A percentile compares a stretch with the other conserved stretches of the same genome.
phyloP scores from a whole-genome alignment of 1,140 invertebrate species.

The Eufriesea mexicana region DNA sequence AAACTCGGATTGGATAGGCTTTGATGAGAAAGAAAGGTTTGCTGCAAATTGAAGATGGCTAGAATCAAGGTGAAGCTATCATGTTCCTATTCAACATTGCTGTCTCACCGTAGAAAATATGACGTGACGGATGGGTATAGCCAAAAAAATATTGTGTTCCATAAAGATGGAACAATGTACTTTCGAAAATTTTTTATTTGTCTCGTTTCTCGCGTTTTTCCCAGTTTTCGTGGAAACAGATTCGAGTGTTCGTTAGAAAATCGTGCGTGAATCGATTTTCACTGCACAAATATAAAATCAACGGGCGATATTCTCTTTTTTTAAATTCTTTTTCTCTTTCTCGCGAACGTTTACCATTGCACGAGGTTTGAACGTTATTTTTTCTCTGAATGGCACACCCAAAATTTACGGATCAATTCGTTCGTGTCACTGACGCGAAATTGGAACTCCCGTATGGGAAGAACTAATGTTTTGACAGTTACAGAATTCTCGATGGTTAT shows the following conservation, averaged over 20 bases:
- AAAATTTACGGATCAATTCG: conserved; percentile 27
- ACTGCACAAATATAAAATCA: too few species aligned
- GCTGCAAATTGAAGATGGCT: background rate
- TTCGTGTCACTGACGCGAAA: background rate
- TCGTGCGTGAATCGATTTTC: background rate
- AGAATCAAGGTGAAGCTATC: background rate
- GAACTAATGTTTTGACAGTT: conserved; percentile 18
- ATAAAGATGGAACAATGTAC: background rate
- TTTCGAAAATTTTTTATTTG: background rate
- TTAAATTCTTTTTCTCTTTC: background rate
- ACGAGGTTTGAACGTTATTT: background rate
- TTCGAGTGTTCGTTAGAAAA: background rate
- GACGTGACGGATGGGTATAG: too few species aligned
- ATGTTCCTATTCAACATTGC: too few species aligned
- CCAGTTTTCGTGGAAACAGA: background rate
- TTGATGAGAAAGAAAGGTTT: background rate
- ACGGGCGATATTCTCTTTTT: background rate
- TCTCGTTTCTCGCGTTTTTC: background rate
- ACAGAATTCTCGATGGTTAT: background rate
- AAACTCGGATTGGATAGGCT: background rate
- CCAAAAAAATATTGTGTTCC: too few species aligned
- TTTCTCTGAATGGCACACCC: background rate
- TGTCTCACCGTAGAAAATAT: too few species aligned
- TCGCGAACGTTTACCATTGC: conserved; percentile 2
- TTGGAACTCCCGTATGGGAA: background rate